A percentile compares a stretch with the other conserved stretches of the same genome.
Conservation (phyloP, 2,797 vertebrate species). For the Taeniopygia guttata region DNA sequence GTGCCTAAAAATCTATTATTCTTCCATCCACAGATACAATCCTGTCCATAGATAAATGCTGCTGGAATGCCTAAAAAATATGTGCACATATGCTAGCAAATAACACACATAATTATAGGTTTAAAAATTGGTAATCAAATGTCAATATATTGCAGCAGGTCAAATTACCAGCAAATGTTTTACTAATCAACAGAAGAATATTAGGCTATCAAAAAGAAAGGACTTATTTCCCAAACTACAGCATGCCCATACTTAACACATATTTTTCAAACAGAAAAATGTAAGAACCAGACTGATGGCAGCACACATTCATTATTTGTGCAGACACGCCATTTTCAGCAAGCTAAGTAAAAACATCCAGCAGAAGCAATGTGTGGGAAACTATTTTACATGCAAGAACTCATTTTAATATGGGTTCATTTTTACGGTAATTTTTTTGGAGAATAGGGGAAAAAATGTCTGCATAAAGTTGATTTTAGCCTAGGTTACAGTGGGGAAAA, state of each 20-base stretch:
- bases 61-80: neutral
- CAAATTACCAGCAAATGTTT: neutral
- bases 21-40: neutral
- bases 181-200: neutral
- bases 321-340: neutral
- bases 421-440: neutral
- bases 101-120: neutral
- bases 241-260: neutral
- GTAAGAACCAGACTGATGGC: neutral
- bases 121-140: neutral
- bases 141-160: neutral
- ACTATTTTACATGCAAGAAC: slow-evolving; percentile 34
- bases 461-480: slow-evolving; percentile 29
- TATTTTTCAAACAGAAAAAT: neutral
- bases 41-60: neutral
- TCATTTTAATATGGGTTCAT: slow-evolving; percentile 53
- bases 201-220: neutral
- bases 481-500: neutral
- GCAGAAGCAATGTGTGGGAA: neutral
- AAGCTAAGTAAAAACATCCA: slow-evolving; percentile 29
- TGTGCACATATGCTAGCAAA: neutral
- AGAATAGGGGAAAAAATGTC: neutral
- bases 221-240: neutral
- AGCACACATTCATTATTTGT: slow-evolving; percentile 16
- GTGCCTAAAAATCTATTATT: neutral